phyloP scores from a whole-genome alignment of 1,140 invertebrate species.

The Gerris buenoi region DNA sequence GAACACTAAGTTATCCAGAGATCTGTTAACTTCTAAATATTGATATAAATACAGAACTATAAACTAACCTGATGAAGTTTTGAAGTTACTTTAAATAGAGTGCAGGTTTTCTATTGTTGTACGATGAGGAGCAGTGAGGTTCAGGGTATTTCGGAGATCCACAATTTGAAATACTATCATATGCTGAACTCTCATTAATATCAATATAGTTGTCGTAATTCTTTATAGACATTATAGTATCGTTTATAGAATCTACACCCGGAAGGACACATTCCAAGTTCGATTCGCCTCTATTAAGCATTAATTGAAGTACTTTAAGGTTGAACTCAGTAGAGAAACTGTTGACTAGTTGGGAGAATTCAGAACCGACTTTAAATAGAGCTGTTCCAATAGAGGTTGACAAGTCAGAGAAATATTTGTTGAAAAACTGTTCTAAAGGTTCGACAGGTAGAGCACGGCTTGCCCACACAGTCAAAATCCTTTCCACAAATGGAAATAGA shows the following conservation, averaged over 20 bases:
- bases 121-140: neutral
- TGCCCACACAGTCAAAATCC: neutral
- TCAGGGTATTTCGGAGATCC: neutral
- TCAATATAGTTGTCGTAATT: conserved; percentile 9
- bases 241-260: conserved; percentile 5
- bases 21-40: too few species aligned
- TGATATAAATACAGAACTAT: too few species aligned
- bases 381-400: neutral
- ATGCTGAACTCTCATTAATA: conserved; percentile 1
- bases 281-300: neutral
- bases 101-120: conserved; percentile 2
- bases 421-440: neutral
- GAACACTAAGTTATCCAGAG: too few species aligned
- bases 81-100: neutral
- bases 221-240: conserved; percentile 7
- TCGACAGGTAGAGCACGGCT: neutral
- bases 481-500: neutral
- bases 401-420: neutral
- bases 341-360: neutral
- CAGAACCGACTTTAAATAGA: neutral
- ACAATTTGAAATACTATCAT: neutral
- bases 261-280: conserved; percentile 10
- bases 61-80: too few species aligned
- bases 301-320: neutral
- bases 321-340: neutral